Evolutionary conservation across 2,888 invertebrate species (phyloP).

Genomic region (Drosophila suboccidentalis): DNA sequence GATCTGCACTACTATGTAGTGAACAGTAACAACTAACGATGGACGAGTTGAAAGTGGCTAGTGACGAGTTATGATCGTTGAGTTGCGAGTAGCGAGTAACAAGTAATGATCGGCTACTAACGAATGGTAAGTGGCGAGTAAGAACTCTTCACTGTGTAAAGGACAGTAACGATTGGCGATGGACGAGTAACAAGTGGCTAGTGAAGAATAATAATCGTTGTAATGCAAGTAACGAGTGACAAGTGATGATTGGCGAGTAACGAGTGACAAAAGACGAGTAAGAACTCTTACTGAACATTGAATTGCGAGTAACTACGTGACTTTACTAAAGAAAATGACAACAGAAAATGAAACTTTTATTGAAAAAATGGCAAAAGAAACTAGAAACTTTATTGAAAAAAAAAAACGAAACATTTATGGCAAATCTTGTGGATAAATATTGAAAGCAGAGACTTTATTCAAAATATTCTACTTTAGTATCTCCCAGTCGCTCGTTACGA

Average conservation of each 20-base stretch:
- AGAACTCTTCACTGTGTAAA: too few relatives aligned
- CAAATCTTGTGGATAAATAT: too few relatives aligned
- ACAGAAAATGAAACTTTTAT: too few relatives aligned
- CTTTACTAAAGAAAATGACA: too few relatives aligned
- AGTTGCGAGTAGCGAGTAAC: neutral
- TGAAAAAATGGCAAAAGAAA: too few relatives aligned
- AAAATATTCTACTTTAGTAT: too few relatives aligned
- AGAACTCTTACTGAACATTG: too few relatives aligned
- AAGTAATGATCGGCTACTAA: neutral
- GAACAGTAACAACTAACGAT: neutral
- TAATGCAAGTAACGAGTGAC: neutral
- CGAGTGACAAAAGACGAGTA: neutral
- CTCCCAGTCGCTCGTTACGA: too few relatives aligned
- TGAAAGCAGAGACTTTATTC: too few relatives aligned
- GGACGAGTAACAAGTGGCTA: neutral
- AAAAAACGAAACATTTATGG: too few relatives aligned
- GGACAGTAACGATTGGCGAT: neutral
- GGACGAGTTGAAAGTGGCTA: neutral
- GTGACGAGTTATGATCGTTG: neutral
- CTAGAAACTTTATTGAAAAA: too few relatives aligned
- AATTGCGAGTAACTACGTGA: too few relatives aligned
- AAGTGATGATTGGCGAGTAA: neutral
- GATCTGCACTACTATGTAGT: neutral
- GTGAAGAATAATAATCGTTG: neutral
- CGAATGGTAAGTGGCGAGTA: neutral